Conservation (phyloP, 2,888 invertebrate genomes). For the Choreutis nemorana region DNA sequence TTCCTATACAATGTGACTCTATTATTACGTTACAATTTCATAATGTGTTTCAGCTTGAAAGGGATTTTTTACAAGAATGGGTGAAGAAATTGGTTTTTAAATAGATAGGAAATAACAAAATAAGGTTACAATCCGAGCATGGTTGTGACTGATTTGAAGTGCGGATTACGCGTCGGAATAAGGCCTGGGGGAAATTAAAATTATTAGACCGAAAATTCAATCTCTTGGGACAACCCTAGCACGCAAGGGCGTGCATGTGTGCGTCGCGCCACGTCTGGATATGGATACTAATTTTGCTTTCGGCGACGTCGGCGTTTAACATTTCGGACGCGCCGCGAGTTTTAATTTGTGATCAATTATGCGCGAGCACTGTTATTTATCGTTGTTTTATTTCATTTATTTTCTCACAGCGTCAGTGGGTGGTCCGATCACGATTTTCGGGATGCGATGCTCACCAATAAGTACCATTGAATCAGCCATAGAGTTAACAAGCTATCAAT, state of each 20-base stretch:
- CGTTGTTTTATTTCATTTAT: conserved; percentile 63
- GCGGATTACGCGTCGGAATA: conserved; percentile 5
- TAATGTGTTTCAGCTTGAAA: too few relatives aligned
- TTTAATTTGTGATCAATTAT: conserved; percentile 68
- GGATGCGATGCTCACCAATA: conserved; percentile 48
- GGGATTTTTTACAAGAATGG: too few relatives aligned
- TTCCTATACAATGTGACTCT: too few relatives aligned
- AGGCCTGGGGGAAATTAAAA: conserved; percentile 10
- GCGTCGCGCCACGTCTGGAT: conserved; percentile 16
- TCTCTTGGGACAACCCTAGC: conserved; percentile 17
- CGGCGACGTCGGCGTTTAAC: conserved; percentile 54
- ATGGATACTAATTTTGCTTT: conserved; percentile 53
- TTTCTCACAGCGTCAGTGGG: conserved; percentile 57
- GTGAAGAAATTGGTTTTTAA: too few relatives aligned
- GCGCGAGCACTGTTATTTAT: conserved; percentile 63
- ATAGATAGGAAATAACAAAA: too few relatives aligned
- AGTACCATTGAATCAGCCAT: conserved; percentile 52
- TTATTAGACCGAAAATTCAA: conserved; percentile 12
- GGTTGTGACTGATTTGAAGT: not conserved
- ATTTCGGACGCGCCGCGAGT: conserved; percentile 58
- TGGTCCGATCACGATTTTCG: conserved; percentile 63
- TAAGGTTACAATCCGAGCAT: not conserved
- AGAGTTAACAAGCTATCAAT: conserved; percentile 29
- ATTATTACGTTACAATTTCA: too few relatives aligned
- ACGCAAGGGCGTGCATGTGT: conserved; percentile 17